Base-by-base conservation (phyloP, 1,140 invertebrate species). In the Trachymyrmex cornetzi region DNA sequence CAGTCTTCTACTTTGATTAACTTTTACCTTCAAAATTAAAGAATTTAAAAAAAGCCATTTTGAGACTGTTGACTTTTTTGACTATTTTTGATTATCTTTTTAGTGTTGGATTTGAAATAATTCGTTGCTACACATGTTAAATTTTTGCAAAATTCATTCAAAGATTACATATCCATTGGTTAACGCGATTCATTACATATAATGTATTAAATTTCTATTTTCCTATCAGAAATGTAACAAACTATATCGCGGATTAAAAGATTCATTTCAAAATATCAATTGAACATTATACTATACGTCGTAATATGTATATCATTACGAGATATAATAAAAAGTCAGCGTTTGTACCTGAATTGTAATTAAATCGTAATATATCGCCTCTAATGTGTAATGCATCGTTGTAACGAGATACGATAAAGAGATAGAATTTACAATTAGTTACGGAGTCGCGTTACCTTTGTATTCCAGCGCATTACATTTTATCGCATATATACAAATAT, bases 371-470 rank as follows among this genome's bases (percentile, higher is more conserved):
- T 44, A 67, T 67, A 38, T 67, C 19, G n/a, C 38, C 34, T 67
- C n/a, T 44, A 44, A 44, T 67, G 34, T n/a, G 34, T 44, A 22
- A 67, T 19, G 9, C 9, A n/a, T n/a, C 19, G 4, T 44, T 38
- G 64, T 67, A 67, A 67, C 34, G 34, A 44, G 34, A 67, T 67
- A 67, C 34, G 64, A 44, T 67, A 22, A 67, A 67, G 64, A 67
- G 64, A 22, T 34, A 34, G 63, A 14, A 66, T 67, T 67, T 38
- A 44, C 38, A 44, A 44, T 44, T 44, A 67, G 64, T 44, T 67
- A 44, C 34, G 34, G 64, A 14, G 12, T 44, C 3, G 34, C 11
- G 30, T 66, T 66, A 66, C 30, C 53, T 14, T 16, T 7, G 9
- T 38, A 44, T 67, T 66, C 11, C 64, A 67, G n/a, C 11, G 34